phyloP scores from a whole-genome alignment of 1,140 invertebrate genomes.

The Trachymyrmex cornetzi region DNA sequence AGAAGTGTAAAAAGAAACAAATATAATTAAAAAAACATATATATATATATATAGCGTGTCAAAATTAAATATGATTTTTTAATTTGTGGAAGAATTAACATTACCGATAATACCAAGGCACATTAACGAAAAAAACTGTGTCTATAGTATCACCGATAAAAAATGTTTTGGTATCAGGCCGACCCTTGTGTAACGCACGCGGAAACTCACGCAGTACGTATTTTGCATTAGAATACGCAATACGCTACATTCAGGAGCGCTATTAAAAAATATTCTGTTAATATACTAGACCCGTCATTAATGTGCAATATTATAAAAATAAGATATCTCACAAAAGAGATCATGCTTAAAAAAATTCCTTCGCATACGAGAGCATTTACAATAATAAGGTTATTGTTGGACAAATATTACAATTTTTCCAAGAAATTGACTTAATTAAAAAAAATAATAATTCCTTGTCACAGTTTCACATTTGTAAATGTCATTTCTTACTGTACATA shows the following conservation, averaged over 20 bases:
- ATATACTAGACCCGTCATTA: neutral
- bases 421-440: conserved; percentile 43
- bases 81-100: neutral
- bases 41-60: no score
- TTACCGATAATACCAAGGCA: neutral
- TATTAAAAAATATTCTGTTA: neutral
- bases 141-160: conserved; percentile 5
- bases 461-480: neutral
- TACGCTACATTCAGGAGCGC: neutral
- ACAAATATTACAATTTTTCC: neutral
- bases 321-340: neutral
- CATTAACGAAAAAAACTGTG: neutral
- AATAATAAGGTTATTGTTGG: neutral
- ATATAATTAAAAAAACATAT: neutral
- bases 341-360: neutral
- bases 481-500: neutral
- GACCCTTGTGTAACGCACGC: neutral
- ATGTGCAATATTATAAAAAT: neutral
- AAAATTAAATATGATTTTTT: neutral
- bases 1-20: neutral
- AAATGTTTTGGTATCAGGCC: conserved; percentile 16
- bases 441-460: conserved; percentile 29
- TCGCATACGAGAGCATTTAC: neutral
- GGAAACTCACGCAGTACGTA: conserved; percentile 1
- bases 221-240: neutral